Percentiles rank a stretch among this genome's conserved stretches.
Conservation (phyloP, 2,797 vertebrate genomes). For the Phoeniculus purpureus region DNA sequence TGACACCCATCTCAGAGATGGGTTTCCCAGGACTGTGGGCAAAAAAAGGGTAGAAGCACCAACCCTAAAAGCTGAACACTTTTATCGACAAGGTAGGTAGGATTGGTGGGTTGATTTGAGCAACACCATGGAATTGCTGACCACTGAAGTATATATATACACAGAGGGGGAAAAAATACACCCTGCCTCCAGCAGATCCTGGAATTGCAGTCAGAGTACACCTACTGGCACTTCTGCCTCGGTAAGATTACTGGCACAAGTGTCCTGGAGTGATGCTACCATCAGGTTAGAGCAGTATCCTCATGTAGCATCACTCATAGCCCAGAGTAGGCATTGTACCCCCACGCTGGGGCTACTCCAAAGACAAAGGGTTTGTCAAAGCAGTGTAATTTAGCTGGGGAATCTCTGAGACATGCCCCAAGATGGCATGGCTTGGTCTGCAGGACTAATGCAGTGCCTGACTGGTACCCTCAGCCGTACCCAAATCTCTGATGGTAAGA, state of each 20-base stretch:
- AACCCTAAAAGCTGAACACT: not conserved
- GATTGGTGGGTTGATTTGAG: slow-evolving; percentile 14
- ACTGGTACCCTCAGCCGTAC: not conserved
- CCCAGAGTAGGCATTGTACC: not conserved
- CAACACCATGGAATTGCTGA: not conserved
- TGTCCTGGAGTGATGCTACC: not conserved
- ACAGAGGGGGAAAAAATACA: not conserved
- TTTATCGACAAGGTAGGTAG: not conserved
- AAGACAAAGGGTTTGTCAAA: rapidly evolving
- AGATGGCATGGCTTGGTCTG: not conserved
- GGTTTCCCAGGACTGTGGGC: rapidly evolving
- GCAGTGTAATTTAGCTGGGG: not conserved
- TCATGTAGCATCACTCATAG: not conserved
- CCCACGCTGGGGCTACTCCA: rapidly evolving
- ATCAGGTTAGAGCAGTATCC: not conserved
- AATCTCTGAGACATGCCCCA: not conserved
- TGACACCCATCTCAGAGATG: rapidly evolving
- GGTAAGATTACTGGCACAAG: not conserved
- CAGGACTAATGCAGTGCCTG: not conserved
- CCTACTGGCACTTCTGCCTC: not conserved
- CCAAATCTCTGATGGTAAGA: not conserved
- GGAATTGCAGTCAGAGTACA: slow-evolving; percentile 16
- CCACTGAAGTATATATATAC: slow-evolving; percentile 28
- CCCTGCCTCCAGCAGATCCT: slow-evolving; percentile 18
- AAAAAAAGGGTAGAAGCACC: rapidly evolving